phyloP scores from a whole-genome alignment of 1,140 invertebrate genomes.

The Nixonia krombeini region DNA sequence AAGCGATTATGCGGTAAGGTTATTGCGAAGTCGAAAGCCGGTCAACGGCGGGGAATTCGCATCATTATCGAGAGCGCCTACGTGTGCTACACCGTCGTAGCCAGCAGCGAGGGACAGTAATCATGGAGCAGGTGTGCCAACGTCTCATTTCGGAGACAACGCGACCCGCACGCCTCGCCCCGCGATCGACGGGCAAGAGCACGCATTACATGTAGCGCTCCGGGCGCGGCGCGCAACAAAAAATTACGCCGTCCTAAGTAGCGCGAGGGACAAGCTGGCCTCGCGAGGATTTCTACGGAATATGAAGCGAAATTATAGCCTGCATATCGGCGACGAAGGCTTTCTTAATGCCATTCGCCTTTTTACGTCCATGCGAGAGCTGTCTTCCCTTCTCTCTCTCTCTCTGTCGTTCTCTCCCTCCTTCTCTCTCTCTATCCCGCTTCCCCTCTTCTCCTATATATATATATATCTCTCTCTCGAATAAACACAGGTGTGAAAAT shows the following conservation, averaged over 20 bases:
- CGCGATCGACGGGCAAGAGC: conserved; percentile 25
- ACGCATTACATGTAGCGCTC: conserved; percentile 33
- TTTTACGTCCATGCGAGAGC: background rate
- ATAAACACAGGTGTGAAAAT: conserved; percentile 25
- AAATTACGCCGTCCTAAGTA: conserved; percentile 16
- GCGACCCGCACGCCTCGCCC: conserved; percentile 16
- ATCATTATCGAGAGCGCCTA: conserved; percentile 31
- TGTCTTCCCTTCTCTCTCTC: no score
- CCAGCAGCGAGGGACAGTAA: conserved; percentile 26
- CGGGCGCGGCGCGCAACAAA: conserved; percentile 19
- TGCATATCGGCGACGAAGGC: background rate
- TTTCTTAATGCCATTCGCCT: background rate
- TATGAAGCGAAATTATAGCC: conserved; percentile 1
- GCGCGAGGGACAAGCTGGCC: background rate
- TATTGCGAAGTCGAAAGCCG: conserved; percentile 6
- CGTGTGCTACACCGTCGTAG: conserved; percentile 11
- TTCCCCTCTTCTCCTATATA: no score
- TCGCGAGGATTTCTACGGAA: background rate
- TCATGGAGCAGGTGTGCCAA: conserved; percentile 43
- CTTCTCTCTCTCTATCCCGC: no score
- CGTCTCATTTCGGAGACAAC: conserved; percentile 45
- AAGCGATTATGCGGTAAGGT: conserved; percentile 2
- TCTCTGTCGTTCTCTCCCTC: no score
- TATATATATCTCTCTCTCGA: conserved; percentile 11
- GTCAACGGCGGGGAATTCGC: no score